Evolutionary conservation across 2,113 vertebrate species (phyloP).

Genomic region (Herpetotheres cachinnans): DNA sequence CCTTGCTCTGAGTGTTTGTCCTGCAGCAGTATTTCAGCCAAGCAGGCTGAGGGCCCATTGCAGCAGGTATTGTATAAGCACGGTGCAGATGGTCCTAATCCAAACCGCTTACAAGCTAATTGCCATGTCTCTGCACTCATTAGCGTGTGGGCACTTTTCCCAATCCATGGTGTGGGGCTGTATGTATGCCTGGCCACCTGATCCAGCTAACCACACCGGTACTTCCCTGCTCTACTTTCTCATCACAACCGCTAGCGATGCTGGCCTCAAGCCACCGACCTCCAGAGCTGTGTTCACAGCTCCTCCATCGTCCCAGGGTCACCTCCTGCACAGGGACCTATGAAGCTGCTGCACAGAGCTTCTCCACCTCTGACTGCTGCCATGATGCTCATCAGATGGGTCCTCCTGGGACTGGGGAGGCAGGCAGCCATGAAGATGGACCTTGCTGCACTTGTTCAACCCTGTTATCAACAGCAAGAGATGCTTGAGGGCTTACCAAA

Average conservation of each 20-base stretch:
- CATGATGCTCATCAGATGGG: accelerated
- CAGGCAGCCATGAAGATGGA: neutral
- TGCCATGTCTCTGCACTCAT: neutral
- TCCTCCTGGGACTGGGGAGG: neutral
- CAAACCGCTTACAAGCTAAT: neutral
- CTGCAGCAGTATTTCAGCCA: neutral
- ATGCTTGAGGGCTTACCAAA: neutral
- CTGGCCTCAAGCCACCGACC: neutral
- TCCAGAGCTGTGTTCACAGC: neutral
- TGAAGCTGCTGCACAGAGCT: neutral
- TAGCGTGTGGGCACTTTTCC: neutral
- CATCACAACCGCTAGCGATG: accelerated
- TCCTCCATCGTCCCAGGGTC: neutral
- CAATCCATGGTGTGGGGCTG: neutral
- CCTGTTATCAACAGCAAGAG: neutral
- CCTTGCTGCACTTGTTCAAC: accelerated
- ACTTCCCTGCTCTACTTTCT: neutral
- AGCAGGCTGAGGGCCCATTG: neutral
- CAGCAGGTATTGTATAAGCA: neutral
- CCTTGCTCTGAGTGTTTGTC: neutral
- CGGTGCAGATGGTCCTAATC: constrained; percentile 30
- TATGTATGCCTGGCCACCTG: neutral
- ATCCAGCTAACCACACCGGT: neutral
- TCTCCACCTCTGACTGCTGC: neutral
- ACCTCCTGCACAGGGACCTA: neutral